A percentile compares a stretch with the other conserved stretches of the same genome.
Evolutionary conservation across 2,113 vertebrate genomes (phyloP).

Genomic region (Elgaria multicarinata): DNA sequence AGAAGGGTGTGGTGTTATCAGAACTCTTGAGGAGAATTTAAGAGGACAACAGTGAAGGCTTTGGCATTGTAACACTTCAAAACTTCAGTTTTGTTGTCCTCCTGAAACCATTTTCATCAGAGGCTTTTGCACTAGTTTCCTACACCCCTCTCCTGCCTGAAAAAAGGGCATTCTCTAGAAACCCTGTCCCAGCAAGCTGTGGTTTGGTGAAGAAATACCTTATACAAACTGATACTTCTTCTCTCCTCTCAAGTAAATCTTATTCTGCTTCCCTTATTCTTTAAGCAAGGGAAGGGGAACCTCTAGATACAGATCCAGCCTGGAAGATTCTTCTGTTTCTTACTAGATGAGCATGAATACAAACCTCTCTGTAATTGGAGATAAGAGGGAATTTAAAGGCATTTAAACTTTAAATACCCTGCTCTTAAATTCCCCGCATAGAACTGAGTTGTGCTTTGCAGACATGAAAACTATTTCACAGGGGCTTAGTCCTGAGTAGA

Average conservation of each 20-base stretch:
- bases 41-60: neutral
- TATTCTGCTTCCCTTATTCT: neutral
- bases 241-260: neutral
- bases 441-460: too few species aligned
- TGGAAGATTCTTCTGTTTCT: too few species aligned
- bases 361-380: too few species aligned
- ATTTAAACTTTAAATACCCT: too few species aligned
- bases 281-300: neutral
- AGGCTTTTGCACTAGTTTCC: neutral
- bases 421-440: too few species aligned
- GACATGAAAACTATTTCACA: too few species aligned
- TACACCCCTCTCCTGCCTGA: neutral
- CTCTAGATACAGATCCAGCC: too few species aligned
- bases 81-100: neutral
- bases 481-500: too few species aligned
- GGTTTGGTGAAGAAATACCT: neutral
- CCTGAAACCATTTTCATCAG: neutral
- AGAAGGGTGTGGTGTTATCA: neutral
- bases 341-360: too few species aligned
- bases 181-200: neutral
- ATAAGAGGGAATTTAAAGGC: too few species aligned
- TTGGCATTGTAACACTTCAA: neutral
- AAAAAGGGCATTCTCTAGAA: neutral
- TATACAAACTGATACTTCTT: neutral
- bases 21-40: neutral